phyloP scores from a whole-genome alignment of 2,888 invertebrate genomes.

The Eupithecia inturbata region DNA sequence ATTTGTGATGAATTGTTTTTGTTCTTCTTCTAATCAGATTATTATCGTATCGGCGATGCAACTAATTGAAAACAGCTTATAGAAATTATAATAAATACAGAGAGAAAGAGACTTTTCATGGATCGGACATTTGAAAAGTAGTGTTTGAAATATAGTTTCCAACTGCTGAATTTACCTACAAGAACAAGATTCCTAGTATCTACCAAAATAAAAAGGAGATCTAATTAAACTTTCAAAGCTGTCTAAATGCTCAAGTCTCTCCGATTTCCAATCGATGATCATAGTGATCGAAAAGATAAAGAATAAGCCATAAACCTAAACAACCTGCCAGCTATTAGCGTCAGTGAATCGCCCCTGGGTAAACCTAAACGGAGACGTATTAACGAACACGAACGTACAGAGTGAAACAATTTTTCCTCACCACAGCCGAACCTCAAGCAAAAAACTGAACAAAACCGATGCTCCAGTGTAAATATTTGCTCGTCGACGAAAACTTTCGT shows the following conservation, averaged over 20 bases:
- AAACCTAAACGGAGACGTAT: constrained; percentile 53
- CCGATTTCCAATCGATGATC: constrained; percentile 15
- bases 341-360: constrained; percentile 45
- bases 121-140: neutral
- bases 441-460: constrained; percentile 66
- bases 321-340: constrained; percentile 41
- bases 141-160: neutral
- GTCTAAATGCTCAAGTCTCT: neutral
- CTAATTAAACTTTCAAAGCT: neutral
- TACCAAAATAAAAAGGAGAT: neutral
- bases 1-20: constrained; percentile 23
- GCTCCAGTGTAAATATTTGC: constrained; percentile 78
- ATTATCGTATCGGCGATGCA: neutral
- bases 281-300: constrained; percentile 39
- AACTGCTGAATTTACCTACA: neutral
- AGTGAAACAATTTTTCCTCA: constrained; percentile 65
- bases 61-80: neutral
- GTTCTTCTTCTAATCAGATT: neutral
- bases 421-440: constrained; percentile 68
- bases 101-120: neutral
- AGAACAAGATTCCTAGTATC: neutral
- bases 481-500: constrained; percentile 72
- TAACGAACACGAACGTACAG: constrained; percentile 60
- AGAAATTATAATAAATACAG: too few species aligned
- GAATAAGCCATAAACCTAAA: constrained; percentile 29